These are phyloP conservation scores for Dasysyrphus tricinctus DNA, from an alignment of 2,888 invertebrate species.

Conservation along the genomic window DNA sequence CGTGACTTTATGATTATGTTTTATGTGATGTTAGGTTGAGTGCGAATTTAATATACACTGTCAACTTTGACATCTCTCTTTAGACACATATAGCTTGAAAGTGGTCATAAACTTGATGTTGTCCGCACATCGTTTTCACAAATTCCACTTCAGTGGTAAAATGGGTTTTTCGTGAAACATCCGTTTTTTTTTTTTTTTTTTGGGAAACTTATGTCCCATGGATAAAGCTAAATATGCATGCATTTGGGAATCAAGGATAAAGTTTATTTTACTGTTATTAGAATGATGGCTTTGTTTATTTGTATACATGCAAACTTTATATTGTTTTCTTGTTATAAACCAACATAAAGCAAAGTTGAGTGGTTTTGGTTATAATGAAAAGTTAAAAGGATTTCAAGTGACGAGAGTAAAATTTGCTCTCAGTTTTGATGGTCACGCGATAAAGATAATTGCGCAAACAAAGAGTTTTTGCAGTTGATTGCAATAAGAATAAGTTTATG, in stretches of 20 bases:
- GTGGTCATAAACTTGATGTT: slow-evolving; percentile 28
- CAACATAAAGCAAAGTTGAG: neutral
- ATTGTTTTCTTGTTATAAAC: slow-evolving; percentile 4
- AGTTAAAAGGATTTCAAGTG: slow-evolving; percentile 2
- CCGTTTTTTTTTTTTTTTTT: neutral
- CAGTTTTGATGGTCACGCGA: slow-evolving; percentile 10
- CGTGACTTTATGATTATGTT: slow-evolving; percentile 18
- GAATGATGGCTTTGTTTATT: slow-evolving; percentile 16
- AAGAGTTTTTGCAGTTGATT: slow-evolving; percentile 10
- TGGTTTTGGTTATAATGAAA: neutral
- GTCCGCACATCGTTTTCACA: slow-evolving; percentile 14
- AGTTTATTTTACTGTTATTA: slow-evolving; percentile 29
- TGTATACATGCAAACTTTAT: neutral
- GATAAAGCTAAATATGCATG: slow-evolving; percentile 10
- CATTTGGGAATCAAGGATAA: slow-evolving; percentile 10
- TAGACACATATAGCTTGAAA: neutral
- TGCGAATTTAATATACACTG: slow-evolving; percentile 11
- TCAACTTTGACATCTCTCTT: slow-evolving; percentile 7
- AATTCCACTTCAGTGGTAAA: slow-evolving; percentile 1
- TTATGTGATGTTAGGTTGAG: slow-evolving; percentile 9
- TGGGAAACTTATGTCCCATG: neutral
- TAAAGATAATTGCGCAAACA: neutral
- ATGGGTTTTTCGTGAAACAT: neutral
- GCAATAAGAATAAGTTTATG: slow-evolving; percentile 4
- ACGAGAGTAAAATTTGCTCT: neutral